phyloP scores from a whole-genome alignment of 1,140 invertebrate species.

The Drosophila elegans region DNA sequence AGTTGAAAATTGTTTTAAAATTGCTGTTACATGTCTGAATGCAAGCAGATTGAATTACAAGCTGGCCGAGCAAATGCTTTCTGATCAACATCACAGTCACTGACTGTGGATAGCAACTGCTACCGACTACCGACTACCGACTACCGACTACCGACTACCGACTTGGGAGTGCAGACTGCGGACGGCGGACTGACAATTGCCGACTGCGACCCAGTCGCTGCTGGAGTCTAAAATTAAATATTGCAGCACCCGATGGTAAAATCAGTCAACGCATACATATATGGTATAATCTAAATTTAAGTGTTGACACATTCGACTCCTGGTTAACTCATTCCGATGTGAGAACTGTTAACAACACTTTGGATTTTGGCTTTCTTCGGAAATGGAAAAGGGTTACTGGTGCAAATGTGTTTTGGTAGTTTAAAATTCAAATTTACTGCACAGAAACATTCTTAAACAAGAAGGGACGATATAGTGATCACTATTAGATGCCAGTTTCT shows the following conservation, averaged over 20 bases:
- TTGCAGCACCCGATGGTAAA: conserved; percentile 68
- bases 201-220: conserved; percentile 35
- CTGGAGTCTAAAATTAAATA: conserved; percentile 67
- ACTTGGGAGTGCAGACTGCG: conserved; percentile 13
- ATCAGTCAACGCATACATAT: conserved; percentile 68
- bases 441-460: neutral
- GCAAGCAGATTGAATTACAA: conserved; percentile 84
- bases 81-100: conserved; percentile 44
- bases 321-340: conserved; percentile 38
- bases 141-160: conserved; percentile 30
- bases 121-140: conserved; percentile 35
- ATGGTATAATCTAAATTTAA: conserved; percentile 84
- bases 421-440: neutral
- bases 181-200: conserved; percentile 22
- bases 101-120: conserved; percentile 33
- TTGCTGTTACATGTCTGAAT: conserved; percentile 84
- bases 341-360: conserved; percentile 32
- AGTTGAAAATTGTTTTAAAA: conserved; percentile 85
- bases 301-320: conserved; percentile 76
- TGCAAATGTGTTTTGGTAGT: neutral
- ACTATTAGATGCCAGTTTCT: no score
- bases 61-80: conserved; percentile 63
- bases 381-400: neutral
- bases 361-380: neutral
- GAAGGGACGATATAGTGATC: no score